Evolutionary conservation across 2,797 vertebrate genomes (phyloP).

Genomic region (Stomatorhinus walkeri): DNA sequence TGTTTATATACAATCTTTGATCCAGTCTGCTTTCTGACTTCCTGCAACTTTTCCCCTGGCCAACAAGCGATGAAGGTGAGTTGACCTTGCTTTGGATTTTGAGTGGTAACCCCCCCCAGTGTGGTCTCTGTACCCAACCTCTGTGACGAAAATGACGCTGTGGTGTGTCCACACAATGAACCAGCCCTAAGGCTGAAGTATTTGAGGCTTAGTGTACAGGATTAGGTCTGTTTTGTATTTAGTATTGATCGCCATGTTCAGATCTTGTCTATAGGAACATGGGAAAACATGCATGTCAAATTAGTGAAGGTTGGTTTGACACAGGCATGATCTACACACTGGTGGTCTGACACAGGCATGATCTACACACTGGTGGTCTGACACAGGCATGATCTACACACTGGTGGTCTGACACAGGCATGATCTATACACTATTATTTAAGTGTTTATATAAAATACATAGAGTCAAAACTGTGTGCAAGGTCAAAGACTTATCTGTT

Average conservation of each 20-base stretch:
- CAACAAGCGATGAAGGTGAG: not conserved
- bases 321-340: not conserved
- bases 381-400: too few species aligned
- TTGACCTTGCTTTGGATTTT: not conserved
- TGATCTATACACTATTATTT: not conserved
- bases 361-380: not conserved
- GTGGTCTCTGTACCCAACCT: not conserved
- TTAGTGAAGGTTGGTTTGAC: not conserved
- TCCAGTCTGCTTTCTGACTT: not conserved
- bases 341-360: not conserved
- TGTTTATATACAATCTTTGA: not conserved
- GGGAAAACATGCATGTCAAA: not conserved
- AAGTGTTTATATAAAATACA: not conserved
- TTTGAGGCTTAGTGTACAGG: not conserved
- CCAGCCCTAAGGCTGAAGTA: not conserved
- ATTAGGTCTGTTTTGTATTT: not conserved
- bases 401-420: not conserved
- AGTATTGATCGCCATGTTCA: not conserved
- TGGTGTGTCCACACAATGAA: not conserved
- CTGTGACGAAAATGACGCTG: not conserved
- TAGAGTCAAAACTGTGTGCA: not conserved
- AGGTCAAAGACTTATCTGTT: not conserved
- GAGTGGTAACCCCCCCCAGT: not conserved
- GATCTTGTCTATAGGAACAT: not conserved
- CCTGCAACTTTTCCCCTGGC: not conserved